phyloP scores from a whole-genome alignment of 1,140 invertebrate genomes.

The Sinonovacula constricta region DNA sequence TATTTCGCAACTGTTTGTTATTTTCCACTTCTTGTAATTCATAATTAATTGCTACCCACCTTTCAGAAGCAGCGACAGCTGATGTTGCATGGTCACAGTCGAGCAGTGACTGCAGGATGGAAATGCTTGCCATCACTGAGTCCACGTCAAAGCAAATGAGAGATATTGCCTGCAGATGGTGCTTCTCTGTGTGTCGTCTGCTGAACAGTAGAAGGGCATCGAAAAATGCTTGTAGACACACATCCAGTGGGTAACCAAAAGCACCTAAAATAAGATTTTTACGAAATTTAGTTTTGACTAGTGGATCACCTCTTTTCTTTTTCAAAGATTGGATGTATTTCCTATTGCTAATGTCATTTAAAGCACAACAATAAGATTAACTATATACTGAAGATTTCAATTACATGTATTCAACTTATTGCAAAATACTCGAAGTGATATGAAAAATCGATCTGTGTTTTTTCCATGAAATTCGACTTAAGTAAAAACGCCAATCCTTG shows the following conservation, averaged over 20 bases:
- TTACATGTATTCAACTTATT: no score
- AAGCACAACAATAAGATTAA: not conserved
- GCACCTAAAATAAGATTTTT: constrained; percentile 48
- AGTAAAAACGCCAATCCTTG: no score
- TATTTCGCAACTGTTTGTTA: no score
- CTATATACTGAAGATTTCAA: no score
- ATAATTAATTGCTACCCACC: no score
- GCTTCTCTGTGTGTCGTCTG: not conserved
- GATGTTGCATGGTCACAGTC: constrained; percentile 45
- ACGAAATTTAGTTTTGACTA: no score
- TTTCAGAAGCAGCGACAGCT: constrained; percentile 43
- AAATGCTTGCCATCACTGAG: constrained; percentile 51
- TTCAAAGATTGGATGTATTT: no score
- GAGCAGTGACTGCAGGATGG: constrained; percentile 52
- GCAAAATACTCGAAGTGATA: no score
- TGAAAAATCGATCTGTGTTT: no score
- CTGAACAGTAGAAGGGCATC: constrained; percentile 51
- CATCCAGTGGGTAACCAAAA: constrained; percentile 57
- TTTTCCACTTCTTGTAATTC: no score
- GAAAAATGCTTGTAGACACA: constrained; percentile 56
- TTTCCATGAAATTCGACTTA: no score
- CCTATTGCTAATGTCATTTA: not conserved
- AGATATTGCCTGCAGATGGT: constrained; percentile 41
- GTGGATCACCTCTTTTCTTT: no score
- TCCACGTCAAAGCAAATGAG: constrained; percentile 54